Percentiles rank a stretch among this genome's conserved stretches.
Evolutionary conservation across 1,140 invertebrate species (phyloP).

Genomic region (Melanaphis sacchari): DNA sequence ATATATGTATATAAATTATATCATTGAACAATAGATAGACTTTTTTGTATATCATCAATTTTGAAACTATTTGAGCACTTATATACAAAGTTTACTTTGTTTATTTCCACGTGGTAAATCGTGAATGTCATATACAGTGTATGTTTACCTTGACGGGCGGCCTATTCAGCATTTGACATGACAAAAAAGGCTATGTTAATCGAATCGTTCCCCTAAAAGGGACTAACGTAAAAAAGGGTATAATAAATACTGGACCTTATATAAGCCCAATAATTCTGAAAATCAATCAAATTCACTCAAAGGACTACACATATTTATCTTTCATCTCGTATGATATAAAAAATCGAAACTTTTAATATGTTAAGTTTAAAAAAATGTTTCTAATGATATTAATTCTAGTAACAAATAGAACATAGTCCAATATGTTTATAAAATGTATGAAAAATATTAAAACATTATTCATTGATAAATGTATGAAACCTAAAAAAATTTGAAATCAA

Average conservation of each 20-base stretch:
- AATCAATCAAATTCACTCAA: slow-evolving; percentile 45
- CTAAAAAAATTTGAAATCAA: neutral
- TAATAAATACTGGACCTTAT: slow-evolving; percentile 46
- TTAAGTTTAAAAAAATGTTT: neutral
- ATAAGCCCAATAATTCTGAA: neutral
- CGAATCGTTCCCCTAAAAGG: slow-evolving; percentile 48
- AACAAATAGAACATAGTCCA: neutral
- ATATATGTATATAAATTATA: neutral
- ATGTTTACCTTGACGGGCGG: slow-evolving; percentile 17
- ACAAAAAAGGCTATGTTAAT: slow-evolving; percentile 44
- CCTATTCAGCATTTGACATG: slow-evolving; percentile 31
- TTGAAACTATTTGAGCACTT: neutral
- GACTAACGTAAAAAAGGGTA: slow-evolving; percentile 4
- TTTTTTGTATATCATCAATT: neutral
- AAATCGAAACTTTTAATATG: neutral
- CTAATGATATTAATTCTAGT: neutral
- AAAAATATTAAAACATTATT: no score
- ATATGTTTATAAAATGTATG: neutral
- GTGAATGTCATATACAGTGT: slow-evolving; percentile 3
- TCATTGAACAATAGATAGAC: neutral
- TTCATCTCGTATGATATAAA: neutral
- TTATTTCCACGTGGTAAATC: slow-evolving; percentile 6
- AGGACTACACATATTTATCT: slow-evolving; percentile 17
- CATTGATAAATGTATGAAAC: neutral
- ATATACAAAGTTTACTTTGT: neutral